These are phyloP conservation scores for Frankliniella fusca DNA, from an alignment of 2,888 invertebrate species.

Conservation along the genomic window DNA sequence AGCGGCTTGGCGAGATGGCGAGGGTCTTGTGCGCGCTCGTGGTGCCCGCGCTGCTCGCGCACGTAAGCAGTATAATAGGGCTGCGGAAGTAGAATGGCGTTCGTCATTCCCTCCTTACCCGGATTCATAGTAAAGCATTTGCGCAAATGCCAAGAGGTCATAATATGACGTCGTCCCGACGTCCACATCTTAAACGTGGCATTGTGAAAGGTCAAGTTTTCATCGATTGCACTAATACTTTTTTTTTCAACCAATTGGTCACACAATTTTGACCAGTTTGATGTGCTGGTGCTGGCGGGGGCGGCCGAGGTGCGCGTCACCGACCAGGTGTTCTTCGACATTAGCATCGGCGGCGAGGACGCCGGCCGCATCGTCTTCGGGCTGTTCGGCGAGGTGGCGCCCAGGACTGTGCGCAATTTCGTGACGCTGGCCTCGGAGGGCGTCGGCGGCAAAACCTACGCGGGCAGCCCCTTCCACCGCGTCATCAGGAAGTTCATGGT, in stretches of 20 bases:
- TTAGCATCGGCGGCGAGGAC: conserved; percentile 67
- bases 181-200: too few species aligned
- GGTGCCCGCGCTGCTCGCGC: not conserved
- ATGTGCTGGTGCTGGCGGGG: conserved; percentile 45
- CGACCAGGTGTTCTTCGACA: conserved; percentile 79
- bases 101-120: too few species aligned
- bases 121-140: not conserved
- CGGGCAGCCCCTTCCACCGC: conserved; percentile 83
- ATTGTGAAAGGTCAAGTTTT: too few species aligned
- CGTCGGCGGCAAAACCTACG: conserved; percentile 75
- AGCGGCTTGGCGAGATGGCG: not conserved
- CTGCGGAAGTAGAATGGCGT: too few species aligned
- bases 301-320: conserved; percentile 65
- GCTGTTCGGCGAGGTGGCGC: conserved; percentile 89
- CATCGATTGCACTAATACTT: not conserved
- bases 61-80: not conserved
- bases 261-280: too few species aligned
- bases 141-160: not conserved
- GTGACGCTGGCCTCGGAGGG: conserved; percentile 67
- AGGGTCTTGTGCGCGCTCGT: not conserved
- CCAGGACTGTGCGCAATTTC: conserved; percentile 84
- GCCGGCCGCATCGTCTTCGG: conserved; percentile 75
- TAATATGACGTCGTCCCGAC: too few species aligned
- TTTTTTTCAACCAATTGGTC: not conserved
- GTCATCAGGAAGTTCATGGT: conserved; percentile 90